Base-by-base conservation (phyloP, 1,140 invertebrate species). In the Cotesia glomerata region DNA sequence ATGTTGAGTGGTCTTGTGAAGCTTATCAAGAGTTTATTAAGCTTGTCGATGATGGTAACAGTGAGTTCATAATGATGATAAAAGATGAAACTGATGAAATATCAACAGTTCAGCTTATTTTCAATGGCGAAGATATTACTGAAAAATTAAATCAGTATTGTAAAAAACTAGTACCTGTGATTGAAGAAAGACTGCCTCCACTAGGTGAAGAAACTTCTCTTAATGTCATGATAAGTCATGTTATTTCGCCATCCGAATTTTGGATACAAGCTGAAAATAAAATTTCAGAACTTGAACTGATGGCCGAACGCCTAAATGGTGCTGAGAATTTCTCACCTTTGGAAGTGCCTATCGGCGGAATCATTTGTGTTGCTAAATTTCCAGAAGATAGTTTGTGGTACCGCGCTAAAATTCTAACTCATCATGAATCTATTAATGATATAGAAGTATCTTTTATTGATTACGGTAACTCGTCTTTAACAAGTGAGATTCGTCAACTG, bases 371-470 rank as follows among this genome's bases (percentile, higher is more conserved):
- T 0, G 92, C 91, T 0, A 88, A 91, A 67, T 93, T 91, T 79
- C 88, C 90, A 0, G 92, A 92, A 73, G 92, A 93, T 78, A 89
- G 88, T 13, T 84, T 86, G 13, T 94, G 92, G 92, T 94, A 93
- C 77, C 85, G 93, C 49, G 92, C 91, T 0, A 88, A 91, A 79
- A 87, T 93, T 45, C 82, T 92, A 32, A 89, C 89, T 5, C 88
- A 90, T 58, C 88, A 89, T 2, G 90, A 90, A 2, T 85, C 87
- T 9, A 11, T 11, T 45, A 45, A 5, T 9, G 90, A 88, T 5
- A 90, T 88, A 4, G 91, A 92, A 84, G 91, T 93, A 1, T 78
- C 91, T 0, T 93, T 92, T 77, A 90, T 93, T 80, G 93, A 94
- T 84, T 94, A 93, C 77, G 93, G 92, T 18, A 93, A 94, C 81